phyloP scores from a whole-genome alignment of 1,140 invertebrate species.

The Leguminivora glycinivorella region DNA sequence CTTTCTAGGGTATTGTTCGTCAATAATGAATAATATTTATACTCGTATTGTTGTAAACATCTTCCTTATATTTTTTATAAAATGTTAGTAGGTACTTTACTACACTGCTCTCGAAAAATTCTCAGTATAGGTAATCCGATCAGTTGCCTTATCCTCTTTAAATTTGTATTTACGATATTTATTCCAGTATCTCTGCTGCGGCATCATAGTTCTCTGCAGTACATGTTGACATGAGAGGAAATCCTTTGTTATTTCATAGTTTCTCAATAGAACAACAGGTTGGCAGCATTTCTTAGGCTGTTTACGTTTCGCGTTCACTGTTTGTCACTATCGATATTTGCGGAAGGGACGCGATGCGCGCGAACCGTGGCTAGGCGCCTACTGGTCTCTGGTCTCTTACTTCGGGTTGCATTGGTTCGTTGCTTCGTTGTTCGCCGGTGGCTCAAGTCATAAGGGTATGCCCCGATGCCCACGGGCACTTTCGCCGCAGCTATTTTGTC shows the following conservation, averaged over 20 bases:
- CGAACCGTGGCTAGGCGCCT: background rate
- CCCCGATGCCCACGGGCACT: too few species aligned
- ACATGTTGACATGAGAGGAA: background rate
- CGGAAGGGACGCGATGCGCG: background rate
- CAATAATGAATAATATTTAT: too few species aligned
- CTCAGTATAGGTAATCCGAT: too few species aligned
- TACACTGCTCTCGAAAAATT: too few species aligned
- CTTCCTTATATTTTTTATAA: too few species aligned
- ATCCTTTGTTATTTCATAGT: background rate
- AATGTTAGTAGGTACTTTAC: too few species aligned
- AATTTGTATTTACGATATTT: constrained; percentile 16
- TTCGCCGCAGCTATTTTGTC: too few species aligned
- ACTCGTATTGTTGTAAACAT: too few species aligned
- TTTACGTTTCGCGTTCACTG: background rate
- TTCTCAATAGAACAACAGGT: background rate
- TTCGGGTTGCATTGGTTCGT: too few species aligned
- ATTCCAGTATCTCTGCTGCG: background rate
- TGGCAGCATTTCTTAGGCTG: background rate
- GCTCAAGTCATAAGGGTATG: too few species aligned
- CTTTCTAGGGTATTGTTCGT: too few species aligned
- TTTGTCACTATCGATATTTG: background rate
- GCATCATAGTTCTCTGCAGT: background rate
- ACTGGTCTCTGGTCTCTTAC: background rate
- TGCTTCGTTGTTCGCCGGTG: too few species aligned
- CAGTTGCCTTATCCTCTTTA: background rate